These are phyloP conservation scores for Onychomys torridus DNA, from an alignment of 2,797 vertebrate species.

Conservation along the genomic window DNA sequence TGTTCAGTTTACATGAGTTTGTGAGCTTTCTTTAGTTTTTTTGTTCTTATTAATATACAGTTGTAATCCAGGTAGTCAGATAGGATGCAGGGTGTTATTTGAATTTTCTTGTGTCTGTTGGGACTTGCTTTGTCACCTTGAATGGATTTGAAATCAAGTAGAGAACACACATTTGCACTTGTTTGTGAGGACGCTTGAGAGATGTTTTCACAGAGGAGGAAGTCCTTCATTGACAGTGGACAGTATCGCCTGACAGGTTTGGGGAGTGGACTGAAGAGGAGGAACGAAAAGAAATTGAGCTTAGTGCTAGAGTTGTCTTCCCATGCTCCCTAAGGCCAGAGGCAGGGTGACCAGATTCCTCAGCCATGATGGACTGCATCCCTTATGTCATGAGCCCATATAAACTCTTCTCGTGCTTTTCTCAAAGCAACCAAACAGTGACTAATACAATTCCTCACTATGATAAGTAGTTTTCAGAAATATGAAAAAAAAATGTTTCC, in stretches of 20 bases:
- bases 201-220: background rate
- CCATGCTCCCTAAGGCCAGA: background rate
- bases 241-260: background rate
- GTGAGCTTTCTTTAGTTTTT: background rate
- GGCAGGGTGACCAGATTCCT: background rate
- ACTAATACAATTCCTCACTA: background rate
- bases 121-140: background rate
- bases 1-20: background rate
- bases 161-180: background rate
- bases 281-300: background rate
- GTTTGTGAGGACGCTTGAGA: background rate
- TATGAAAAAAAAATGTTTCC: background rate
- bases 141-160: background rate
- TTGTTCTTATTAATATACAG: background rate
- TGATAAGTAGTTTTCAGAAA: background rate
- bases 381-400: background rate
- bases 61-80: background rate
- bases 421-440: background rate
- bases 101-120: background rate
- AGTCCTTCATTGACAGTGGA: background rate
- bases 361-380: background rate
- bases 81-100: background rate
- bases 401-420: background rate
- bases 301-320: background rate
- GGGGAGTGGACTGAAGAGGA: background rate